Evolutionary conservation across 2,888 invertebrate genomes (phyloP), one percentile per base, ranked within the genome.

Genomic region (Oscheius sp.): DNA sequence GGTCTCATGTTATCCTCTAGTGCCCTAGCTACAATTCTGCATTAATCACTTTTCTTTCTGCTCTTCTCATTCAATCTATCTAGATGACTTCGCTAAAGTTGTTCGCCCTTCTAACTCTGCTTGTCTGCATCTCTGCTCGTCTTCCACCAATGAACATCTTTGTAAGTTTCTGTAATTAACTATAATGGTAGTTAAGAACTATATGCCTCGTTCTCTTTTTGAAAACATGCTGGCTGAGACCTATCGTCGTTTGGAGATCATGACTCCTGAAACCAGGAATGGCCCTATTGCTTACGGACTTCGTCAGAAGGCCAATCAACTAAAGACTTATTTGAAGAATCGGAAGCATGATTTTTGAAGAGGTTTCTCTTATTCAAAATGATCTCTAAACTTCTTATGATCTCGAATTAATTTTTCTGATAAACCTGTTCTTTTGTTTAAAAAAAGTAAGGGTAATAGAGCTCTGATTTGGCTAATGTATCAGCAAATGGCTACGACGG

Each of bases 101-200:
- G 5, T 28, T 54, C 4, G n/a, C 17, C 17, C 30, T 54, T 4
- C 30, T 33, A 8, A n/a, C 30, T 26, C 12, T 54, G 26, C 14
- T 54, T 54, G 14, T 33, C 3, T 28, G 14, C 12, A 12, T 22
- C 1, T 54, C 33, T 32, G 54, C 54, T 32, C 14, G 17, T 30
- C 14, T 33, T 17, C 54, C 54, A 3, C 6, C 1, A 17, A 54
- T 54, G 54, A 54, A 54, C 33, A 54, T 54, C 54, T 54, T 54
- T 54, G 54, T 54, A 20, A 54, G 54, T 24, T 32, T 24, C 12
- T 2, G 9, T 17, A 50, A 4, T 22, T 6, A 50, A 24, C 2
- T 9, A 20, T 4, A 2, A 22, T 49, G 2, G 2, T 54, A 33
- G 32, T 2, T 20, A n/a, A 54, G 54, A 33, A 54, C 54, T 33